Evolutionary conservation across 2,888 invertebrate species (phyloP), one percentile per base, ranked within the genome.

Genomic region (Tethea ocularis): DNA sequence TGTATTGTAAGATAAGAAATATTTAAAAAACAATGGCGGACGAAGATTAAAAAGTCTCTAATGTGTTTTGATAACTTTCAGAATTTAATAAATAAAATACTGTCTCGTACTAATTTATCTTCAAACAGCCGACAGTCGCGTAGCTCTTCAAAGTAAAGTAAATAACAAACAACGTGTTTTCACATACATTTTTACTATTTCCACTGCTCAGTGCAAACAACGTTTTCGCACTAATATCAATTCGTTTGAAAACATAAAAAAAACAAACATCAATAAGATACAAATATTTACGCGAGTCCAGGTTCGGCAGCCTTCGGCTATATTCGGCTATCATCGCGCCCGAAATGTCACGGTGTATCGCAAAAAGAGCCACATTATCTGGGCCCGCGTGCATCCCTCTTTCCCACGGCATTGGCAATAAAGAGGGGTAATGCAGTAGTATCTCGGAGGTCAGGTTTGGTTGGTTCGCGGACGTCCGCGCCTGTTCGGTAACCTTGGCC

Each of bases 401-500:
- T 56, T 29, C 56, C 22, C n/a, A 29, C 36, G 56, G 17, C 63
- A 61, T 61, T 61, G 57, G 66, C 58, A 58, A 60, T 61, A 55
- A 61, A 65, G 67, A 63, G 75, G 77, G 77, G 77, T 62, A 65
- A 61, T 61, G 67, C 71, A 59, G 70, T 71, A 68, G 68, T 73
- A 74, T 74, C 74, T 66, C 67, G 68, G 77, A 77, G 88, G 80
- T 80, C 87, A 77, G 64, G 71, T 67, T 73, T 70, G 51, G 65
- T 65, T 82, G 84, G 88, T 67, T 70, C 65, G 61, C 64, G 69
- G 73, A 76, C 78, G 74, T 38, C 38, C 38, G 38, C 38, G 46
- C 46, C 46, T 46, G 46, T 46, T 46, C 74, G 71, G 58, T 70
- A 83, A 83, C 91, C 91, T 91, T 91, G 91, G 87, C 89, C 89